Base-by-base conservation (phyloP, 2,888 invertebrate genomes). In the Mesopsocus fuscifrons region DNA sequence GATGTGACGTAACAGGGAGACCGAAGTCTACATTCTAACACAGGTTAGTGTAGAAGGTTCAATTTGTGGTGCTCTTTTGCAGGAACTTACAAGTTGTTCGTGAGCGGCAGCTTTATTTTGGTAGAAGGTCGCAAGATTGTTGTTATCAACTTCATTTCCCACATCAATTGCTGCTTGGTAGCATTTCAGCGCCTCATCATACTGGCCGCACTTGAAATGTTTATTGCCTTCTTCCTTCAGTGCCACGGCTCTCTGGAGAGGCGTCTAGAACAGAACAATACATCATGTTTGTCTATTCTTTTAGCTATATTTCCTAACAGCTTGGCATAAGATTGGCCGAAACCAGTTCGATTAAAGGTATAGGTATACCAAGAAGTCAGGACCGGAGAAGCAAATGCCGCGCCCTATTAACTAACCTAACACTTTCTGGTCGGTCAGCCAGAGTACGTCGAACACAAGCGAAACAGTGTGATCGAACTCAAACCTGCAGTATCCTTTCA, bases 31-130 rank as follows among this genome's bases (percentile, higher is more conserved):
- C n/a, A n/a, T n/a, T 34, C 9, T 33, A 33, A 20, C 30, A 16
- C 6, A 26, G n/a, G 34, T 30, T 1, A 45, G 21, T n/a, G 6
- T 34, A 2, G 15, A 20, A 20, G 34, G 18, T n/a, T n/a, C n/a
- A n/a, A n/a, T n/a, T n/a, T n/a, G 20, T 33, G 23, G 21, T n/a
- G n/a, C n/a, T n/a, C n/a, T n/a, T n/a, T n/a, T n/a, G n/a, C n/a
- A n/a, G 22, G 17, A 32, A 50, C 45, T 58, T 59, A 73, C 74
- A 56, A 91, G 65, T 60, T 89, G 84, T 60, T 94, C 94, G 60
- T 88, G 87, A 34, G 91, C 85, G 13, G 94, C 95, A 9, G 94
- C 95, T 53, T 92, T 75, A 58, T 95, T 95, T 60, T 95, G 95
- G 60, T 89, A 91, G 62, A 87, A 91, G 13, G 87, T 91, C 1